Percentiles rank a stretch among this genome's conserved stretches.
Evolutionary conservation across 92 coral and sea anemone species (phyloP).

Genomic region (Porites cylindrica): DNA sequence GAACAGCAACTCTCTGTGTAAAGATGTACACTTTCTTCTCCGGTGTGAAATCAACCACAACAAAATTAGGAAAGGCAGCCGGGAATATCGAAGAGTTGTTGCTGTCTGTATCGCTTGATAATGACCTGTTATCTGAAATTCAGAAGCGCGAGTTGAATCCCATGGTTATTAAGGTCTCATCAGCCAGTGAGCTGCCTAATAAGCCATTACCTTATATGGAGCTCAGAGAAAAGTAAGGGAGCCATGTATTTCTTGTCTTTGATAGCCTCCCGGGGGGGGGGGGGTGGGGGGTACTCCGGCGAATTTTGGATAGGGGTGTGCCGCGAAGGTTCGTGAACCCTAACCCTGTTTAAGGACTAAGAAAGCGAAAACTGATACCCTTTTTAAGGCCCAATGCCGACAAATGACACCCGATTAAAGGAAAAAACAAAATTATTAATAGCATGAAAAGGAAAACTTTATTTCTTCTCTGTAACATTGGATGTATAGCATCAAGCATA

Average conservation of each 20-base stretch:
- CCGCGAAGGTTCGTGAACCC: no score
- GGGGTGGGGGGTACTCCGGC: no score
- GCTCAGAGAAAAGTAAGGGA: conserved; percentile 84
- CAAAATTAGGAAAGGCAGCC: conserved; percentile 71
- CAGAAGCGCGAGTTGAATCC: conserved; percentile 90
- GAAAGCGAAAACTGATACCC: no score
- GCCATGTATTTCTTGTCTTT: background rate
- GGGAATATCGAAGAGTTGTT: conserved; percentile 86
- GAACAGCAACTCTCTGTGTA: conserved; percentile 75
- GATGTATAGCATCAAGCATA: no score
- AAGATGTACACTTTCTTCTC: conserved; percentile 87
- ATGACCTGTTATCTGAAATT: conserved; percentile 74
- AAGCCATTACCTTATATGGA: conserved; percentile 80
- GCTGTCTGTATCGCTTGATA: conserved; percentile 82
- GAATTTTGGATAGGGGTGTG: no score
- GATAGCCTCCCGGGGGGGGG: no score
- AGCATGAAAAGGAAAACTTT: no score
- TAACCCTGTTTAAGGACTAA: no score
- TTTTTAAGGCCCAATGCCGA: no score
- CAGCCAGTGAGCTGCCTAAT: conserved; percentile 86
- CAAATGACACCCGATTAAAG: no score
- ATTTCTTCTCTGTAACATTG: no score
- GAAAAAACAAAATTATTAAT: no score
- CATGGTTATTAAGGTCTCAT: conserved; percentile 90
- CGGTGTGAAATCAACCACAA: conserved; percentile 72